Percentiles rank a stretch among this genome's conserved stretches.
Conservation (phyloP, 2,797 vertebrate species). For the Eurystomus glaucurus region DNA sequence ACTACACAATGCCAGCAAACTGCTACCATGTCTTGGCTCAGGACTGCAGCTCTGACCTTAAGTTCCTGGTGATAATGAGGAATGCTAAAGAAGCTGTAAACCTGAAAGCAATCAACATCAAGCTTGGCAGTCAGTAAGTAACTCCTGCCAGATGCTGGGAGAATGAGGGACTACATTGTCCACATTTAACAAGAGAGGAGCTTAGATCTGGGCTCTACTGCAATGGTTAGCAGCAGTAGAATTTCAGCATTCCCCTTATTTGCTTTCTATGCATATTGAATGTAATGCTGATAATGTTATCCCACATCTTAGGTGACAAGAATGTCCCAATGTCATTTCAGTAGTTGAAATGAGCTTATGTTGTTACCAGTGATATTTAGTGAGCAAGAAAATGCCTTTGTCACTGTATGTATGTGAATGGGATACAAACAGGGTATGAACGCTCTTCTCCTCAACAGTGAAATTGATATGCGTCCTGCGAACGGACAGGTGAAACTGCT, state of each 20-base stretch:
- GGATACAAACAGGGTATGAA: not conserved
- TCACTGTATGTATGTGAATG: not conserved
- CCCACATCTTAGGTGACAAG: not conserved
- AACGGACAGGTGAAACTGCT: slow-evolving; percentile 48
- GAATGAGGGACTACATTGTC: accelerated
- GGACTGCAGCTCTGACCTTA: slow-evolving; percentile 86
- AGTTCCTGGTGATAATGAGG: slow-evolving; percentile 87
- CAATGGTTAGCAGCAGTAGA: not conserved
- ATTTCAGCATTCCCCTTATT: not conserved
- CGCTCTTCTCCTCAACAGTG: slow-evolving; percentile 70
- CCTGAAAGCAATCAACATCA: slow-evolving; percentile 81
- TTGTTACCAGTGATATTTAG: not conserved
- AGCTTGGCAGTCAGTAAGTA: slow-evolving; percentile 84
- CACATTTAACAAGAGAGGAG: not conserved
- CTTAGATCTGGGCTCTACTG: not conserved
- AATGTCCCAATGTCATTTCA: not conserved
- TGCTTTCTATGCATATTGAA: not conserved
- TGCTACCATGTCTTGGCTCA: slow-evolving; percentile 88
- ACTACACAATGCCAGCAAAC: slow-evolving; percentile 81
- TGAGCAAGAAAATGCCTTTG: not conserved
- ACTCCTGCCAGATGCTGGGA: not conserved
- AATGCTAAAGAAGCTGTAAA: slow-evolving; percentile 62
- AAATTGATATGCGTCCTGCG: slow-evolving; percentile 77
- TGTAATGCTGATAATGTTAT: not conserved
- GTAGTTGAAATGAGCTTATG: not conserved